Evolutionary conservation across 2,797 vertebrate species (phyloP), one percentile per base, ranked within the genome.

Genomic region (Miichthys miiuy): DNA sequence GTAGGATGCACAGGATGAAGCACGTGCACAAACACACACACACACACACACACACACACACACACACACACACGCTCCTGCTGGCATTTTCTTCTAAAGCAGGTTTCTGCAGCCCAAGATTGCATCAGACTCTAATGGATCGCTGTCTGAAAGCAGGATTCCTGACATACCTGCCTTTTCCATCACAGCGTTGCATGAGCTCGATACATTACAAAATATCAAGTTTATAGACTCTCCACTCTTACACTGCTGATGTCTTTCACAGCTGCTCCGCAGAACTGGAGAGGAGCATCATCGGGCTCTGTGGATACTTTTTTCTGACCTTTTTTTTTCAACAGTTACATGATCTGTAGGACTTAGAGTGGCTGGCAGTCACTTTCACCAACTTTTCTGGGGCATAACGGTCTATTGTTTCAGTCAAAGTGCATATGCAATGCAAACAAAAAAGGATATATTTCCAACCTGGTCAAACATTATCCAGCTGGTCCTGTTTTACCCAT

Each of bases 131-230:
- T 87, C 81, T 88, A 91, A 86, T 87, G 80, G 89, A 87, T 86
- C 68, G 52, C 73, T 27, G 79, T 84, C 79, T 88, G 67, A 88
- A 86, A 92, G 83, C 61, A 57, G 86, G 89, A 95, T 94, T 94
- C 94, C 88, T 86, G 72, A 90, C 90, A 94, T 94, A 92, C 86
- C 93, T 93, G 92, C 90, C 91, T 83, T 95, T 93, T 89, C 92
- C 90, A 95, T 94, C 93, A 92, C 84, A 84, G 84, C 38, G 42
- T 80, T 80, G 87, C 91, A 93, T 82, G 85, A 87, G 87, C 89
- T 90, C 12, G 68, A 92, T 81, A 77, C 88, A 75, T 90, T 88
- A 89, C 88, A 83, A 91, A 91, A 92, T 89, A 92, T 91, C 86
- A 80, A 20, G 89, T 94, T 94, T 89, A 91, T 88, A 80, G 88